These are phyloP conservation scores for Odontocerum albicorne DNA, from an alignment of 2,888 invertebrate genomes.

Conservation along the genomic window DNA sequence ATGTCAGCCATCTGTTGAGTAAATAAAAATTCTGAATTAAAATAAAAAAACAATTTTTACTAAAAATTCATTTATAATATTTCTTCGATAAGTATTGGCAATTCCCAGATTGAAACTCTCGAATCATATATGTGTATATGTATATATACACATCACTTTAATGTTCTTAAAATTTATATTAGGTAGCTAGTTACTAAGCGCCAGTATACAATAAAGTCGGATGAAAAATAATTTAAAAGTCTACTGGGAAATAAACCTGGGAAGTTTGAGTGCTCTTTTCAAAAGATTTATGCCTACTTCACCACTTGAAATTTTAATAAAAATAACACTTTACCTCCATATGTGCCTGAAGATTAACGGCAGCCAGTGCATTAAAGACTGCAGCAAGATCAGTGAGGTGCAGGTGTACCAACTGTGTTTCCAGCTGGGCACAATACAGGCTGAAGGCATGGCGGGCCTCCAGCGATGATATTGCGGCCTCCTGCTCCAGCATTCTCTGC, in stretches of 20 bases:
- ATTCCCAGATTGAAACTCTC: neutral
- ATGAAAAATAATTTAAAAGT: no score
- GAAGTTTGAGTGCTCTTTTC: no score
- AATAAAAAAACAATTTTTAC: neutral
- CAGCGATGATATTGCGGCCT: slow-evolving; percentile 62
- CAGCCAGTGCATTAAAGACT: slow-evolving; percentile 59
- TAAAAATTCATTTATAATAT: neutral
- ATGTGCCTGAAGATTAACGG: slow-evolving; percentile 52
- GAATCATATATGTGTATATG: no score
- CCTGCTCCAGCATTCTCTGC: slow-evolving; percentile 63
- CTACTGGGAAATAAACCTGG: no score
- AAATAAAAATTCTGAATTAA: slow-evolving; percentile 10
- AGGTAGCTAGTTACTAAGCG: no score
- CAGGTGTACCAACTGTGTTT: slow-evolving; percentile 62
- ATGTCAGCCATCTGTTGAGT: slow-evolving; percentile 54
- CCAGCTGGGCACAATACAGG: slow-evolving; percentile 63
- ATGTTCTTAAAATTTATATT: no score
- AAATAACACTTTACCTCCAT: slow-evolving; percentile 46
- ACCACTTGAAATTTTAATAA: no score
- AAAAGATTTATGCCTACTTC: no score
- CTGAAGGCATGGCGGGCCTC: slow-evolving; percentile 63
- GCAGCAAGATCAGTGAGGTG: slow-evolving; percentile 62
- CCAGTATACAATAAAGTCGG: no score
- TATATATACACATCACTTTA: no score
- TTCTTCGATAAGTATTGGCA: no score